These are phyloP conservation scores for Myrmecophaga tridactyla DNA, from an alignment of 2,113 vertebrate genomes.

Conservation along the genomic window DNA sequence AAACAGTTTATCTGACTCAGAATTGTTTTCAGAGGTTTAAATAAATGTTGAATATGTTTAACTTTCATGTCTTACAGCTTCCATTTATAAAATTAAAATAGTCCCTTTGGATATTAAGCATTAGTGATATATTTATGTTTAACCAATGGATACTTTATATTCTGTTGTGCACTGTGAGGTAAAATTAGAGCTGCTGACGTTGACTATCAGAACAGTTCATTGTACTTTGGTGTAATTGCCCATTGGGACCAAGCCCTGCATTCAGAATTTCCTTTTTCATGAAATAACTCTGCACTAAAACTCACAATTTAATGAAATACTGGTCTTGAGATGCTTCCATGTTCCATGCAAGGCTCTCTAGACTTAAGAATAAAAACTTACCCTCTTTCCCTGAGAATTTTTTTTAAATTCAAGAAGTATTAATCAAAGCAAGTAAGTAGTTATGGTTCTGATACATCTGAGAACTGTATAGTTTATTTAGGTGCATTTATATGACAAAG, in stretches of 20 bases:
- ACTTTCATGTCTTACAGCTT: neutral
- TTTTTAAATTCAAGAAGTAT: slow-evolving; percentile 32
- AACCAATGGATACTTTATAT: neutral
- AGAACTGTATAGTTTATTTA: neutral
- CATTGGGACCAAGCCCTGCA: neutral
- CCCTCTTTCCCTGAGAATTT: neutral
- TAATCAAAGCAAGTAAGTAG: neutral
- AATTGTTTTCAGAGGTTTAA: slow-evolving; percentile 17
- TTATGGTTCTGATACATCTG: neutral
- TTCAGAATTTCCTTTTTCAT: slow-evolving; percentile 4
- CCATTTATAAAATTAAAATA: slow-evolving; percentile 12
- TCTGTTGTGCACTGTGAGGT: neutral
- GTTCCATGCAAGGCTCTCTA: neutral
- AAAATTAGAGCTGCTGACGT: neutral
- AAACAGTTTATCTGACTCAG: neutral
- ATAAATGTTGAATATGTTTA: neutral
- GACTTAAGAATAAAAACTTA: neutral
- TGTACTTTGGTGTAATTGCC: neutral
- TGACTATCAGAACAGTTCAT: neutral
- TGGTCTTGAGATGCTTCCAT: neutral
- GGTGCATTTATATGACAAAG: neutral
- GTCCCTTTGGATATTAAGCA: neutral
- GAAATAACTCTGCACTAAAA: neutral
- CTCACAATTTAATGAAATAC: neutral
- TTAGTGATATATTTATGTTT: neutral